These are phyloP conservation scores for Dryocosmus kuriphilus DNA, from an alignment of 2,888 invertebrate species.

Conservation along the genomic window DNA sequence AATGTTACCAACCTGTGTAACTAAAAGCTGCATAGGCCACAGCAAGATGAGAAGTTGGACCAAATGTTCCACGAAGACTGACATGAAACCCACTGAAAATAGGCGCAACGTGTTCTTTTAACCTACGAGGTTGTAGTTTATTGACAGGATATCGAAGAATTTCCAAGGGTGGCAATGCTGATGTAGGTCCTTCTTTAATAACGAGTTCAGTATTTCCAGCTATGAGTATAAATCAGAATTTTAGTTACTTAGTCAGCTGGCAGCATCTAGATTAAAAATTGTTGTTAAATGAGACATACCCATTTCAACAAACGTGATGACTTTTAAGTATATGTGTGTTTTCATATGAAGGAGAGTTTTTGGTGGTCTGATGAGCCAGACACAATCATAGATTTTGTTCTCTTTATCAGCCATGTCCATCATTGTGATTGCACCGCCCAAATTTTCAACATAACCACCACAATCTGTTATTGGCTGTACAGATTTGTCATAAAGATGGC, in stretches of 20 bases:
- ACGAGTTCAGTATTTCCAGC: conserved; percentile 82
- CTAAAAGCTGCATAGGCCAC: conserved; percentile 86
- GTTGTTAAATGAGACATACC: conserved; percentile 67
- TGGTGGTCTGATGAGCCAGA: conserved; percentile 85
- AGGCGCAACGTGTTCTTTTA: conserved; percentile 82
- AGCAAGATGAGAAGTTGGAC: conserved; percentile 82
- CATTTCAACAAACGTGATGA: conserved; percentile 81
- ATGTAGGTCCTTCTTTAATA: conserved; percentile 85
- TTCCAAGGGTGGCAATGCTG: conserved; percentile 82
- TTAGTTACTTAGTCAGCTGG: background rate
- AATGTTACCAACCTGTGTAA: conserved; percentile 80
- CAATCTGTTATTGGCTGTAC: conserved; percentile 80
- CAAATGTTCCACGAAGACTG: conserved; percentile 83
- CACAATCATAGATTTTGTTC: conserved; percentile 83
- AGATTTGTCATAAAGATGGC: conserved; percentile 70
- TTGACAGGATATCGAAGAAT: conserved; percentile 80
- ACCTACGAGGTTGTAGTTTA: conserved; percentile 69
- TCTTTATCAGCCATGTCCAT: conserved; percentile 84
- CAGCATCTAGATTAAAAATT: background rate
- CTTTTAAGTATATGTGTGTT: conserved; percentile 83
- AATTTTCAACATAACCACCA: conserved; percentile 85
- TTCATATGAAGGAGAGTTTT: conserved; percentile 83
- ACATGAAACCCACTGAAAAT: conserved; percentile 85
- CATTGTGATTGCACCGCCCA: conserved; percentile 87
- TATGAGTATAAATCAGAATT: conserved; percentile 54